A percentile compares a stretch with the other conserved stretches of the same genome.
Conservation (phyloP, 2,797 vertebrate species). For the Mormyrops boulengeri region DNA sequence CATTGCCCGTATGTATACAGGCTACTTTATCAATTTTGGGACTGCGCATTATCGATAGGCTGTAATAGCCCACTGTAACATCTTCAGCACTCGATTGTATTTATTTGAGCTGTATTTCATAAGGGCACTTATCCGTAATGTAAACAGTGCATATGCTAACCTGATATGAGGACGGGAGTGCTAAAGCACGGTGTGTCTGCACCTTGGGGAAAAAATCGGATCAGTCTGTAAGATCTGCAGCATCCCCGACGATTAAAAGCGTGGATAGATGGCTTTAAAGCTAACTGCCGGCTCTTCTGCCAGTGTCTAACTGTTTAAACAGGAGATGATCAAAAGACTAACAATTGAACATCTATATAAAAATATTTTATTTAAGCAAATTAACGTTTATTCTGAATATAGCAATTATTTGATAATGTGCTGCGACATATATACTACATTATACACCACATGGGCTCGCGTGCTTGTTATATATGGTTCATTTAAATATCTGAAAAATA, state of each 20-base stretch:
- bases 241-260: not conserved
- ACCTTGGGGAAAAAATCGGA: not conserved
- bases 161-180: not conserved
- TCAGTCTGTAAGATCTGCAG: not conserved
- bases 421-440: not conserved
- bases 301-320: not conserved
- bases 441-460: not conserved
- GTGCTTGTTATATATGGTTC: not conserved
- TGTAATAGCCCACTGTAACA: not conserved
- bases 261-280: not conserved
- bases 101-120: not conserved
- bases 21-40: not conserved
- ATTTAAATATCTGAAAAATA: not conserved
- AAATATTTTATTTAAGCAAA: not conserved
- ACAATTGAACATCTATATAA: not conserved
- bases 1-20: not conserved
- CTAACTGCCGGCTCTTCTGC: not conserved
- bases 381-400: not conserved
- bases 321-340: not conserved
- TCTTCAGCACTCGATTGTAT: not conserved
- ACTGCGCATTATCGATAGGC: not conserved
- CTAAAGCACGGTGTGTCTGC: not conserved
- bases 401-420: not conserved
- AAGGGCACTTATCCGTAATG: not conserved
- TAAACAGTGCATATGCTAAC: not conserved